Evolutionary conservation across 2,113 vertebrate genomes (phyloP).

Genomic region (Dinomys branickii): DNA sequence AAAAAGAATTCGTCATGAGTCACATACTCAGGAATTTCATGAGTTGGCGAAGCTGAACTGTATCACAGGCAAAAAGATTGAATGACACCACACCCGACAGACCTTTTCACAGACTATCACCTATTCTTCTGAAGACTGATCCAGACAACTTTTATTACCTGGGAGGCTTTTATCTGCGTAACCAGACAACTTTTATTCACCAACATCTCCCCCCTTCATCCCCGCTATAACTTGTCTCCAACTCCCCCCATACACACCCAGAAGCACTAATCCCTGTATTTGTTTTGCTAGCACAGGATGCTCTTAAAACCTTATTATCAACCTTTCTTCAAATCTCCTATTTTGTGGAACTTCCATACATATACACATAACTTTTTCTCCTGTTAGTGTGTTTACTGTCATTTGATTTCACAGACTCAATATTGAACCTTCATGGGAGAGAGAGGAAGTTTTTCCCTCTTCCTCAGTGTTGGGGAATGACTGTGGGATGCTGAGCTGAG

Average conservation of each 20-base stretch:
- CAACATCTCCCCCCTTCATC: neutral
- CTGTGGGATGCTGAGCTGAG: neutral
- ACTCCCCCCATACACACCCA: neutral
- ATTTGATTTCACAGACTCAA: neutral
- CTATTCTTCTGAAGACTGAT: neutral
- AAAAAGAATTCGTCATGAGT: neutral
- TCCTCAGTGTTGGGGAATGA: neutral
- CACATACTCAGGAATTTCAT: neutral
- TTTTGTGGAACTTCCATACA: neutral
- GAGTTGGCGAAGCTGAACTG: neutral
- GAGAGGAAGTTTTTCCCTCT: neutral
- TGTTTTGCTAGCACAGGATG: neutral
- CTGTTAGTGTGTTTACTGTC: neutral
- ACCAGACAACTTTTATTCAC: neutral
- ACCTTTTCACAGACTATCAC: neutral
- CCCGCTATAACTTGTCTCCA: neutral
- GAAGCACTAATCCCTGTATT: neutral
- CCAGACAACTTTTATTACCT: neutral
- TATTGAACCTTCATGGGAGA: neutral
- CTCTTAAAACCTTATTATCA: neutral
- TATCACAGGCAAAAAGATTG: neutral
- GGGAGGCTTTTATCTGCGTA: neutral
- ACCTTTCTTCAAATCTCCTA: neutral
- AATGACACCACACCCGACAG: rapidly evolving
- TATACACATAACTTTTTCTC: neutral